Conservation (phyloP, 2,888 invertebrate genomes). For the Invenusta paracnida region DNA sequence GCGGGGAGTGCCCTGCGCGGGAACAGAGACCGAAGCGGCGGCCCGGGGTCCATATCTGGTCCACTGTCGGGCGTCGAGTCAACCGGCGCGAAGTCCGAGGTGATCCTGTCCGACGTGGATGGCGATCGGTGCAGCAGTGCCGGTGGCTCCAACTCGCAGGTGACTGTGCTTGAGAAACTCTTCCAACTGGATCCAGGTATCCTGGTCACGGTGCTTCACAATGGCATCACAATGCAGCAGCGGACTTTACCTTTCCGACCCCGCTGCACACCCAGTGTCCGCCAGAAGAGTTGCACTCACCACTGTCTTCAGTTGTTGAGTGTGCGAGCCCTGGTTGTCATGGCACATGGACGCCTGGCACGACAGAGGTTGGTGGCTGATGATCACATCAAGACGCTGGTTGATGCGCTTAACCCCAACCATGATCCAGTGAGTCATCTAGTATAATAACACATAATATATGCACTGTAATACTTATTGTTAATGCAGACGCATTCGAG, state of each 20-base stretch:
- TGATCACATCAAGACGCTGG: constrained; percentile 65
- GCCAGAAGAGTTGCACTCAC: constrained; percentile 66
- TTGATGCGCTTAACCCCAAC: constrained; percentile 66
- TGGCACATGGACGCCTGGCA: constrained; percentile 64
- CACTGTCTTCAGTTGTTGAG: constrained; percentile 67
- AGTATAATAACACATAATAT: too few species aligned
- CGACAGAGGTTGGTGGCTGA: constrained; percentile 64
- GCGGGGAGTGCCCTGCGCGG: background rate
- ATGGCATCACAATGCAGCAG: constrained; percentile 67
- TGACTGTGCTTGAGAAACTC: constrained; percentile 55
- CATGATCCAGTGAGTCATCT: constrained; percentile 67
- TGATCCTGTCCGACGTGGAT: background rate
- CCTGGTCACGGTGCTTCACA: constrained; percentile 65
- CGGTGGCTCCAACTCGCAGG: background rate
- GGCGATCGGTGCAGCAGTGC: too few species aligned
- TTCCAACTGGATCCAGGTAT: constrained; percentile 61
- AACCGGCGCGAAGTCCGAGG: background rate
- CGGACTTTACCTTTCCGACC: constrained; percentile 65
- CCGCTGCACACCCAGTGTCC: constrained; percentile 66
- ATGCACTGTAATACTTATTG: too few species aligned
- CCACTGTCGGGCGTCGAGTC: background rate
- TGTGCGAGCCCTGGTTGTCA: constrained; percentile 65
- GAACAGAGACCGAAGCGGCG: background rate
- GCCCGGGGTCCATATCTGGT: background rate
- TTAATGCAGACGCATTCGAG: too few species aligned